Conservation (phyloP, 2,888 invertebrate genomes). For the Eupithecia centaureata region DNA sequence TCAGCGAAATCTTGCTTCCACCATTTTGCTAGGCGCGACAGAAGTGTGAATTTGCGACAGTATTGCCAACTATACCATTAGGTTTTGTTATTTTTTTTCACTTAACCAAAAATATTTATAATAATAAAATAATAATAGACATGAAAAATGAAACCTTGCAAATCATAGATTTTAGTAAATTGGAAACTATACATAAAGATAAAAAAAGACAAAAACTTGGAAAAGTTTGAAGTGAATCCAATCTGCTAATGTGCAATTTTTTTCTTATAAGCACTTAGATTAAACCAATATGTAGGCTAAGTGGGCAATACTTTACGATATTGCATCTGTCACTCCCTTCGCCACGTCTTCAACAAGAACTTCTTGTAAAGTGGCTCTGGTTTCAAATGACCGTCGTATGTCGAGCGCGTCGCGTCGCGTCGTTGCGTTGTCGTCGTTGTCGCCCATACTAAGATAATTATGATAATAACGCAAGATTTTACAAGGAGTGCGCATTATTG, state of each 20-base stretch:
- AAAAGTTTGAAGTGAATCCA: background rate
- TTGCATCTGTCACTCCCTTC: background rate
- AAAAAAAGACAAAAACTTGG: background rate
- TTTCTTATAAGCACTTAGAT: background rate
- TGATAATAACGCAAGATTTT: too few relatives aligned
- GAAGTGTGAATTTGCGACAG: slow-evolving; percentile 14
- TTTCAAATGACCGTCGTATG: too few relatives aligned
- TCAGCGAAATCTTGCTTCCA: slow-evolving; percentile 40
- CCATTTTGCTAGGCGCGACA: slow-evolving; percentile 45
- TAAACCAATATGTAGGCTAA: background rate
- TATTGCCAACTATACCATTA: slow-evolving; percentile 18
- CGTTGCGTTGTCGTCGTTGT: too few relatives aligned
- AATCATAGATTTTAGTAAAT: too few relatives aligned
- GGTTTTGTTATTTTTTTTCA: background rate
- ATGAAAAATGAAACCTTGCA: too few relatives aligned
- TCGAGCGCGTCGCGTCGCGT: too few relatives aligned
- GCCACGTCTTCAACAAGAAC: slow-evolving; percentile 13
- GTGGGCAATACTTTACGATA: background rate
- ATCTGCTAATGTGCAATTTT: too few relatives aligned
- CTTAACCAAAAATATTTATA: background rate
- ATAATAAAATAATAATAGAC: background rate
- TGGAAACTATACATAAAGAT: too few relatives aligned
- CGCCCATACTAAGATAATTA: too few relatives aligned
- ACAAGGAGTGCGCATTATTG: too few relatives aligned
- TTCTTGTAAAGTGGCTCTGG: too few relatives aligned